Base-by-base conservation (phyloP, 1,140 invertebrate species). In the Lasaia peninsularis region DNA sequence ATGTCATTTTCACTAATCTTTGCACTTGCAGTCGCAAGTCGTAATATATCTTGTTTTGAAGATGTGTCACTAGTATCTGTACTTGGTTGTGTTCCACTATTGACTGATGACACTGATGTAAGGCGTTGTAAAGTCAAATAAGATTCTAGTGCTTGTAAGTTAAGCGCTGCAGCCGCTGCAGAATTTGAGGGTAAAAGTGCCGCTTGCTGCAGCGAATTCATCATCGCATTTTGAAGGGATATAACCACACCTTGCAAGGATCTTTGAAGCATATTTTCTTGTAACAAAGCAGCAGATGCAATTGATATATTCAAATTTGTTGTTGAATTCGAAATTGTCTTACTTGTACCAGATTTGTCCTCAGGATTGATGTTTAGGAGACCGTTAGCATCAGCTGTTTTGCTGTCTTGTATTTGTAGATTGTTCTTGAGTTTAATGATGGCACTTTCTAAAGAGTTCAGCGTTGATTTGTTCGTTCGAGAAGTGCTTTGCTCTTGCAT, bases 71-170 rank as follows among this genome's bases (percentile, higher is more conserved):
- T 63, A 34, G 21, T 82, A 58, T 87, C 86, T 28, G 75, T 55
- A 57, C 68, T 81, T 12, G 78, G 63, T 67, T 77, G 72, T 56
- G 73, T 71, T 20, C 84, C 72, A 21, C 78, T 86, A 12, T 89
- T 87, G 1, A 90, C 90, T 24, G 90, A 80, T 52, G 86, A 89
- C 5, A 89, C 89, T 32, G 86, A 88, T 1, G 92, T 92, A 18
- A 96, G 88, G 58, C 94, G 91, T 83, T 96, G 95, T 32, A 96
- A 86, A 10, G 95, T 94, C 73, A 96, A 89, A 86, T 96, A 96
- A 21, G 94, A 95, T 86, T 96, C 94, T 32, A 96, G 78, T 2
- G 95, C 95, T 86, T 96, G 95, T 4, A 96, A 89, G 81, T 95
- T 95, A 3, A 96, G 85, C 0, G 95, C 95, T 4, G 94, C 93